phyloP scores from a whole-genome alignment of 2,113 vertebrate species.

The Varanus salvator region DNA sequence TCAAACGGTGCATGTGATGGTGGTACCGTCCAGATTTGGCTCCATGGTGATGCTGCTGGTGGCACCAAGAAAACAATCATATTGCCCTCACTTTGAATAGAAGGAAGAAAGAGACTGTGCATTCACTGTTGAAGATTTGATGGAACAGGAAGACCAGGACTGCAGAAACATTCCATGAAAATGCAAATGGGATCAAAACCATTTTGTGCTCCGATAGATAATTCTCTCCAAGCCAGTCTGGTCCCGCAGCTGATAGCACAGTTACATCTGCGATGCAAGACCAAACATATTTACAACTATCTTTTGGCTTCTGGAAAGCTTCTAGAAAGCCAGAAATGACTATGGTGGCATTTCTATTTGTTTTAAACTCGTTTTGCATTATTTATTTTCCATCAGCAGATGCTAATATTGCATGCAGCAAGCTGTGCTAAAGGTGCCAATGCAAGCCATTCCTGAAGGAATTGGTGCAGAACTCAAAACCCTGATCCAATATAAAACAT shows the following conservation, averaged over 20 bases:
- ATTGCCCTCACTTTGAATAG: neutral
- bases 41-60: too few species aligned
- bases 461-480: neutral
- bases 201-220: neutral
- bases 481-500: too few species aligned
- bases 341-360: neutral
- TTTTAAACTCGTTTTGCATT: constrained; percentile 17
- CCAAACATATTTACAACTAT: neutral
- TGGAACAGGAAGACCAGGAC: neutral
- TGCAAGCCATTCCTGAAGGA: neutral
- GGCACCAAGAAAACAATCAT: too few species aligned
- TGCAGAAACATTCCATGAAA: neutral
- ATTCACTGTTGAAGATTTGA: neutral
- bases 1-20: neutral
- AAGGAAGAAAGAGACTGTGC: neutral
- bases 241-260: neutral
- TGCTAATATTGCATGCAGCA: constrained; percentile 2
- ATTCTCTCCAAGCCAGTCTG: neutral
- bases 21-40: neutral
- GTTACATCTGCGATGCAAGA: neutral
- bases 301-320: neutral
- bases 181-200: neutral
- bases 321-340: neutral
- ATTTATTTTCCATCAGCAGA: constrained; percentile 16
- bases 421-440: neutral